phyloP scores from a whole-genome alignment of 2,797 vertebrate species.

The Diplodus sargus region DNA sequence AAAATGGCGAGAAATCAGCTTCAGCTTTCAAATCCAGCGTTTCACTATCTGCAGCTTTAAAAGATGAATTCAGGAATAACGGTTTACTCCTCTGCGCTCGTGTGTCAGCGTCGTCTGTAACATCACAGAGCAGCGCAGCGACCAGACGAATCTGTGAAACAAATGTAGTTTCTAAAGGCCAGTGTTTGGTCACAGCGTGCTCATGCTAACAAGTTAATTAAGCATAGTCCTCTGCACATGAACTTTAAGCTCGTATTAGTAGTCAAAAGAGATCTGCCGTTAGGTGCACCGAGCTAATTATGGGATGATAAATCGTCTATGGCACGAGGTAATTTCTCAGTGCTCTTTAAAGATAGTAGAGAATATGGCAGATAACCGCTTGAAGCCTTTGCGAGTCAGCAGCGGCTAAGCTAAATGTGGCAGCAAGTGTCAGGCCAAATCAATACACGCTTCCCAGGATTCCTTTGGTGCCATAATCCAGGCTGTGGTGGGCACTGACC shows the following conservation, averaged over 20 bases:
- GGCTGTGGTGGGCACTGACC: constrained; percentile 88
- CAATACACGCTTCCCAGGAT: constrained; percentile 91
- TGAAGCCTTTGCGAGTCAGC: constrained; percentile 90
- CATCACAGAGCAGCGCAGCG: constrained; percentile 31
- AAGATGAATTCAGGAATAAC: neutral
- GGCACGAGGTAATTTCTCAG: constrained; percentile 87
- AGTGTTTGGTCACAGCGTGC: constrained; percentile 58
- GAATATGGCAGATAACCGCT: constrained; percentile 92
- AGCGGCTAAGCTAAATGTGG: constrained; percentile 90
- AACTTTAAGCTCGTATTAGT: constrained; percentile 90
- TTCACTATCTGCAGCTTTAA: neutral
- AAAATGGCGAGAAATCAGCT: too few relatives aligned
- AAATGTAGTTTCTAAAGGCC: constrained; percentile 67
- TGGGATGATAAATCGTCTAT: constrained; percentile 88
- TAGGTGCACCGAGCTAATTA: constrained; percentile 88
- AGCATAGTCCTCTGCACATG: constrained; percentile 87
- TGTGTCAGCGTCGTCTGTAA: constrained; percentile 9
- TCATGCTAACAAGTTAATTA: constrained; percentile 78
- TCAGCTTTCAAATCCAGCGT: neutral
- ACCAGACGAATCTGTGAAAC: constrained; percentile 53
- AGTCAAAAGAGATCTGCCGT: constrained; percentile 87
- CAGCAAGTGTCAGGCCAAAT: constrained; percentile 93
- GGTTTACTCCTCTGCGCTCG: neutral
- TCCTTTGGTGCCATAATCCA: constrained; percentile 91
- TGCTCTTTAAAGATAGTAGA: constrained; percentile 91